Base-by-base conservation (phyloP, 2,113 vertebrate genomes). In the Saguinus imperator region DNA sequence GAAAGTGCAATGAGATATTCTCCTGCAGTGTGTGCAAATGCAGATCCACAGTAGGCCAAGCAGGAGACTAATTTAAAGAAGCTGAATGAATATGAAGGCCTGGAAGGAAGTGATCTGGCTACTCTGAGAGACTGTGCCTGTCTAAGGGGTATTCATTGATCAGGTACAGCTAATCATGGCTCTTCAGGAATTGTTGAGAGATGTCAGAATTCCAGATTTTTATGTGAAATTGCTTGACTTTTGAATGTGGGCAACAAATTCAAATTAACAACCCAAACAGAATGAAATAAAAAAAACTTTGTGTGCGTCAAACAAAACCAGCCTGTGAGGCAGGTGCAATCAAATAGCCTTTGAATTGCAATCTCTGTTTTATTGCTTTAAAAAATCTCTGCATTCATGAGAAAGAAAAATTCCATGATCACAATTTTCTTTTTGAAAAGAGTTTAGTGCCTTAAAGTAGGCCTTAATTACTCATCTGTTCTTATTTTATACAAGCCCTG, bases 391-490 rank as follows among this genome's bases (percentile, higher is more conserved):
- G 1, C 48, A 20, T 97, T 95, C 52, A 93, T 37, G 45, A 94
- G 93, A 94, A 94, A 83, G 73, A 79, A 96, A 85, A 94, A 55
- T 58, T 66, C 27, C 43, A 25, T 89, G 64, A 77, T 94, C 57
- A 73, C 8, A 81, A 32, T 92, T 95, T 97, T 87, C 84, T 94
- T 93, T 94, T 66, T 88, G 94, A 90, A 87, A 91, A 93, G 82
- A 72, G 29, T 91, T 95, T 87, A 76, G 48, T 80, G 86, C 80
- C 84, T 97, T 88, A 81, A 93, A 94, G 85, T 82, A 83, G 92
- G 37, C 61, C 82, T 97, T 97, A 93, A 94, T 96, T 97, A 97
- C 84, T 94, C 94, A 94, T 96, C 87, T 95, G n/a, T 75, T 95
- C 81, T 95, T 96, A 81, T 97, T 96, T 92, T 87, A 92, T 72